A percentile compares a stretch with the other conserved stretches of the same genome.
phyloP scores from a whole-genome alignment of 2,888 invertebrate species.

The Augochlorella aurata region DNA sequence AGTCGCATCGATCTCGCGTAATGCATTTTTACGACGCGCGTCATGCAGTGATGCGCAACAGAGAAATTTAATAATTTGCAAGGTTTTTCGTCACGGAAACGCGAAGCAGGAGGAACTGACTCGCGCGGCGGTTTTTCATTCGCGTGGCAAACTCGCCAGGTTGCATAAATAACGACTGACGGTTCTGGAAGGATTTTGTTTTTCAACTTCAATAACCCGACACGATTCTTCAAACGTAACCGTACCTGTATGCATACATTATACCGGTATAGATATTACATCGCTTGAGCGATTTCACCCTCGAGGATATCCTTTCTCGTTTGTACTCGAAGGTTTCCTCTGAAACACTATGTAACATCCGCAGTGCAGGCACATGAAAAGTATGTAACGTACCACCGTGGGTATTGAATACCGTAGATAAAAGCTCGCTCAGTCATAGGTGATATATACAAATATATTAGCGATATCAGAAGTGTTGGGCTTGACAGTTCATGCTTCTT shows the following conservation, averaged over 20 bases:
- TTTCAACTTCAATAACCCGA: conserved; percentile 34
- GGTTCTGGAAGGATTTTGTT: conserved; percentile 24
- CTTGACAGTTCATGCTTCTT: conserved; percentile 20
- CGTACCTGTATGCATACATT: conserved; percentile 47
- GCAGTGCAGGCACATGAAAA: conserved; percentile 26
- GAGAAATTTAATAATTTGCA: background rate
- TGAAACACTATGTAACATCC: conserved; percentile 32
- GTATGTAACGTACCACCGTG: conserved; percentile 14
- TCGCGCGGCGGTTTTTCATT: background rate
- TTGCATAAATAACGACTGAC: conserved; percentile 21
- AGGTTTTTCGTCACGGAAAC: background rate
- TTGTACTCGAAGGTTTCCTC: conserved; percentile 49
- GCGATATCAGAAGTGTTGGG: conserved; percentile 31
- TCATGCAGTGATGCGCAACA: too few species aligned
- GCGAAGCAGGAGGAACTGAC: background rate
- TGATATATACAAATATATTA: conserved; percentile 41
- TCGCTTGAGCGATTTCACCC: conserved; percentile 57
- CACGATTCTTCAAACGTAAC: conserved; percentile 52
- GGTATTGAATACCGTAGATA: conserved; percentile 39
- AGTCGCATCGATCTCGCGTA: too few species aligned
- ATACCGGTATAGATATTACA: conserved; percentile 54
- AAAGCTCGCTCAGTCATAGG: conserved; percentile 29
- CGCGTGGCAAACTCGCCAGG: background rate
- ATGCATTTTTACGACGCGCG: too few species aligned
- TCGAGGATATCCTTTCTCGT: conserved; percentile 48